Evolutionary conservation across 2,113 vertebrate genomes (phyloP).

Genomic region (Sceloporus undulatus): DNA sequence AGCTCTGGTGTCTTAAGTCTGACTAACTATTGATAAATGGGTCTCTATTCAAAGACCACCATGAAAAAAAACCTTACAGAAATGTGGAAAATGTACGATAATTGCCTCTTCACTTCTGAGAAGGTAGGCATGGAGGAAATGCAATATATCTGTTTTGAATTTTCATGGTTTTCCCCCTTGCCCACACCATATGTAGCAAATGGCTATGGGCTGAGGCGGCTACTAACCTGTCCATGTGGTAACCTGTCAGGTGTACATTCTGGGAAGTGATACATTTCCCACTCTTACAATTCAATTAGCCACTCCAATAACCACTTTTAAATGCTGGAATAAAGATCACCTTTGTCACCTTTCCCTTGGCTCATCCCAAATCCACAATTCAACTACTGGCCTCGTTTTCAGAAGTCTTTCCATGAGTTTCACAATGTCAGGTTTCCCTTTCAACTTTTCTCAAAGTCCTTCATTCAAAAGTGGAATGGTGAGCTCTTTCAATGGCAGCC

Average conservation of each 20-base stretch:
- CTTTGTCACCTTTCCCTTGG: conserved; percentile 38
- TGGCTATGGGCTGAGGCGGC: conserved; percentile 21
- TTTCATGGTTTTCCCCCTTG: conserved; percentile 22
- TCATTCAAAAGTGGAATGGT: conserved; percentile 44
- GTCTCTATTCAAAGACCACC: conserved; percentile 62
- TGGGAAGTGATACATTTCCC: background rate
- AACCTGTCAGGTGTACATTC: background rate
- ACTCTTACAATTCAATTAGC: conserved; percentile 30
- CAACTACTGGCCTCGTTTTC: conserved; percentile 26
- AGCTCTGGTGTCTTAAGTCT: conserved; percentile 45
- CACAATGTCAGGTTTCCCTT: conserved; percentile 26
- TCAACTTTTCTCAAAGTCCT: conserved; percentile 26
- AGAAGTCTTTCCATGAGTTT: conserved; percentile 21
- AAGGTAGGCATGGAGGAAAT: conserved; percentile 52
- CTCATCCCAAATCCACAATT: conserved; percentile 27
- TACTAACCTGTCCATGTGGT: conserved; percentile 26
- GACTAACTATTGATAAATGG: conserved; percentile 52
- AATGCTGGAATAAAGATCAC: conserved; percentile 48
- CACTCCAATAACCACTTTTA: conserved; percentile 19
- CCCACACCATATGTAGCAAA: conserved; percentile 32
- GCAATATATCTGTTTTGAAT: conserved; percentile 21
- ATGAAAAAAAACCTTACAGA: conserved; percentile 66
- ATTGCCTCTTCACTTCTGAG: conserved; percentile 65
- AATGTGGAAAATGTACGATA: conserved; percentile 71
- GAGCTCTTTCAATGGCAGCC: background rate